phyloP scores from a whole-genome alignment of 2,888 invertebrate species.

The Sphaerophoria taeniata region DNA sequence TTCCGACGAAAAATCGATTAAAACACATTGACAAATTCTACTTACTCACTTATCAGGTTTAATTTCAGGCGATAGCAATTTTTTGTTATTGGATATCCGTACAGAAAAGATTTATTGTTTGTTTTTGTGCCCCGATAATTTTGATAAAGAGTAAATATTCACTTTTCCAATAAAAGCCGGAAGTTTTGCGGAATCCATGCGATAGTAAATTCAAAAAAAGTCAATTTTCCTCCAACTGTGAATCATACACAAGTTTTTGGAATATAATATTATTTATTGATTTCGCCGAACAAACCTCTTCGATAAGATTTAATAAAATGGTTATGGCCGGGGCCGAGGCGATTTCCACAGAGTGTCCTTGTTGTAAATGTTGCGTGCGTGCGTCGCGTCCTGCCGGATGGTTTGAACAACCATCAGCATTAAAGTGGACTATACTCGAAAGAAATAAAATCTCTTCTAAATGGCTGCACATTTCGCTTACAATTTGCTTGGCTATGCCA shows the following conservation, averaged over 20 bases:
- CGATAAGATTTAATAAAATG: neutral
- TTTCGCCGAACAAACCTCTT: neutral
- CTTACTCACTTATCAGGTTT: slow-evolving; percentile 43
- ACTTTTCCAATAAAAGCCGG: slow-evolving; percentile 15
- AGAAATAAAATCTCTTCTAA: slow-evolving; percentile 17
- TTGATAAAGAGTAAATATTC: slow-evolving; percentile 21
- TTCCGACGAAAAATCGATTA: slow-evolving; percentile 66
- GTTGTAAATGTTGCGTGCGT: neutral
- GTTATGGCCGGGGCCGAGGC: neutral
- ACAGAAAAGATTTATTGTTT: slow-evolving; percentile 44
- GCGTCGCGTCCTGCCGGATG: neutral
- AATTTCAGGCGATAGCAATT: slow-evolving; percentile 55
- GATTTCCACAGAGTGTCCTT: neutral
- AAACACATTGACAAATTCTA: slow-evolving; percentile 60
- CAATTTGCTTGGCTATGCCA: slow-evolving; percentile 27
- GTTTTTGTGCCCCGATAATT: slow-evolving; percentile 19
- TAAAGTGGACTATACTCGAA: neutral
- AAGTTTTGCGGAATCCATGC: neutral
- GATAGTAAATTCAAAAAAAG: neutral
- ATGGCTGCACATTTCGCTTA: slow-evolving; percentile 9
- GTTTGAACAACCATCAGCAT: slow-evolving; percentile 25
- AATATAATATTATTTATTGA: neutral
- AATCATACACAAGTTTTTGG: neutral
- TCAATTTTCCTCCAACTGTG: neutral
- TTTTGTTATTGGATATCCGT: slow-evolving; percentile 56